phyloP scores from a whole-genome alignment of 2,113 vertebrate species.

The Odocoileus hemionus region DNA sequence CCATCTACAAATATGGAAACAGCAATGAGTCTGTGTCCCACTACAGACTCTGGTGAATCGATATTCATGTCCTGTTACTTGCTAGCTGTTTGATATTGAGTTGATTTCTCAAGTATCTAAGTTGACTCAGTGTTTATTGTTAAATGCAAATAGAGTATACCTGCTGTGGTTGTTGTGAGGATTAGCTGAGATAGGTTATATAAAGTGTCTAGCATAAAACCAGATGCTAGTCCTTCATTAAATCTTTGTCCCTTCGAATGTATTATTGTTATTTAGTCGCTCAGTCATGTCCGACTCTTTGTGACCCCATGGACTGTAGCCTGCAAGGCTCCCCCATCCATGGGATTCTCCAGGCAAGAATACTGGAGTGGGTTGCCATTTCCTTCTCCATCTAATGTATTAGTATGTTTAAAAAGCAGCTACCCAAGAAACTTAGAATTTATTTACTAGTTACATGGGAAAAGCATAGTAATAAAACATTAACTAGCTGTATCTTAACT shows the following conservation, averaged over 20 bases:
- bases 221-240: not conserved
- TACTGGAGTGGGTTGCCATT: too few relatives aligned
- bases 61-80: not conserved
- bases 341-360: too few relatives aligned
- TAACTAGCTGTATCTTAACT: not conserved
- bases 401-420: conserved; percentile 1
- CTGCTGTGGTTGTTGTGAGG: not conserved
- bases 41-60: not conserved
- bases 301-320: too few relatives aligned
- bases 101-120: conserved; percentile 7
- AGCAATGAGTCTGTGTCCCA: not conserved
- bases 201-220: not conserved
- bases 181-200: not conserved
- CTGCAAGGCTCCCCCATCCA: too few relatives aligned
- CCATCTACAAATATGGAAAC: not conserved
- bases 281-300: too few relatives aligned
- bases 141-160: not conserved
- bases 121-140: not conserved
- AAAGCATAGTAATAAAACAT: not conserved
- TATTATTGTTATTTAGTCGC: not conserved
- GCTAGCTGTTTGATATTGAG: not conserved
- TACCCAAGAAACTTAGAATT: not conserved
- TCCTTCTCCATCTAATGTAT: not conserved
- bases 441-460: not conserved
- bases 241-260: not conserved